phyloP scores from a whole-genome alignment of 92 coral and sea anemone genomes.

The Epizoanthus scotinus region DNA sequence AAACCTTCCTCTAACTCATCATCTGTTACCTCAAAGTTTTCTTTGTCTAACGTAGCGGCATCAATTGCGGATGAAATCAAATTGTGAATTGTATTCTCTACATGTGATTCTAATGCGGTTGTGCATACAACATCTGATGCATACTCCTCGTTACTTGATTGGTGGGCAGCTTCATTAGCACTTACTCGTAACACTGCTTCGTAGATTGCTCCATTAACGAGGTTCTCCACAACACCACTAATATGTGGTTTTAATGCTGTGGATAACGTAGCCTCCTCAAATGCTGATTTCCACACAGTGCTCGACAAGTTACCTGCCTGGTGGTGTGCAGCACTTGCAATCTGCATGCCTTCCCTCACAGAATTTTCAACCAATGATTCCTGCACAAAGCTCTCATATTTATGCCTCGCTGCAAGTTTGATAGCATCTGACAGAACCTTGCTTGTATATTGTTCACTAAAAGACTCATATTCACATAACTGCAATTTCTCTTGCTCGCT shows the following conservation, averaged over 20 bases:
- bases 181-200: constrained; percentile 74
- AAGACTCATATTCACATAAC: constrained; percentile 48
- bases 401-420: constrained; percentile 30
- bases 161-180: constrained; percentile 6
- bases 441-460: constrained; percentile 45
- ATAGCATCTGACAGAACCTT: constrained; percentile 22
- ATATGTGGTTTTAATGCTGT: constrained; percentile 67
- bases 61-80: constrained; percentile 41
- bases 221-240: constrained; percentile 74
- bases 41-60: constrained; percentile 32
- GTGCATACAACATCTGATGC: constrained; percentile 15
- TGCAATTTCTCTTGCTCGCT: constrained; percentile 43
- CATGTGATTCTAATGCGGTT: constrained; percentile 31
- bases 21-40: not conserved
- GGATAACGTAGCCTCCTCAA: constrained; percentile 48
- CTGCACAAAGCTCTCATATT: constrained; percentile 7
- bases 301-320: constrained; percentile 33
- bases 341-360: constrained; percentile 28
- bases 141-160: not conserved
- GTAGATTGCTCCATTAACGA: constrained; percentile 80
- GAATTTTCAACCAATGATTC: constrained; percentile 37
- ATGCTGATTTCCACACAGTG: constrained; percentile 26
- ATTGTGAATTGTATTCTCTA: constrained; percentile 37
- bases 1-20: not conserved
- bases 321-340: constrained; percentile 20